phyloP scores from a whole-genome alignment of 2,888 invertebrate genomes.

The Ariolimax columbianus region DNA sequence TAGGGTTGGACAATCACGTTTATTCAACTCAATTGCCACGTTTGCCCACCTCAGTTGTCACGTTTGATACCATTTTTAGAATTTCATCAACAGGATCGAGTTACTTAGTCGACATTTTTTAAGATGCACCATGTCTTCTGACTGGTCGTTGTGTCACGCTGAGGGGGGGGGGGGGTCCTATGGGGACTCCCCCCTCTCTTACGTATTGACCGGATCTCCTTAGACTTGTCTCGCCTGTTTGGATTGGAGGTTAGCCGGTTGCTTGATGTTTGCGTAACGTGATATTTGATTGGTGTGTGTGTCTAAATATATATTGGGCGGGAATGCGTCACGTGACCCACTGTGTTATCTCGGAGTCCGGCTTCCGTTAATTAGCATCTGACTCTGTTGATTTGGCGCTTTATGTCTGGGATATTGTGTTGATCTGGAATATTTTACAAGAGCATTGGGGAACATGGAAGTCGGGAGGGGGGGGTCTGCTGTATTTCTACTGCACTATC shows the following conservation, averaged over 20 bases:
- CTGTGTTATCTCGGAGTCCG: conserved; percentile 24
- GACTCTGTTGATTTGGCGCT: background rate
- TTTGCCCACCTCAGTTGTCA: background rate
- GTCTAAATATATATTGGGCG: conserved; percentile 4
- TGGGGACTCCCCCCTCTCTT: background rate
- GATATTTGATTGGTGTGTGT: conserved; percentile 16
- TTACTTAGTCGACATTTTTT: background rate
- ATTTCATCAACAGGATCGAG: background rate
- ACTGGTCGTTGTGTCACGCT: background rate
- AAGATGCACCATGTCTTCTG: background rate
- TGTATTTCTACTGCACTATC: too few relatives aligned
- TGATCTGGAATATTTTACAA: too few relatives aligned
- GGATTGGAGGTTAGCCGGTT: conserved; percentile 19
- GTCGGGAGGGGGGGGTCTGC: too few relatives aligned
- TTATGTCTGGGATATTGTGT: background rate
- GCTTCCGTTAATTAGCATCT: conserved; percentile 3
- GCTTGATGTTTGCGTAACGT: conserved; percentile 20
- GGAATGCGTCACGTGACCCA: conserved; percentile 12
- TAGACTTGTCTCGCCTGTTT: conserved; percentile 16
- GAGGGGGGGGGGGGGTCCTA: background rate
- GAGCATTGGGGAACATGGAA: too few relatives aligned
- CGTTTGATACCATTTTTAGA: background rate
- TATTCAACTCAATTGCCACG: background rate
- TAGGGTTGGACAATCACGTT: too few relatives aligned
- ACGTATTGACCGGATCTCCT: background rate